Conservation (phyloP, 2,888 invertebrate genomes). For the Napeogenes inachia region DNA sequence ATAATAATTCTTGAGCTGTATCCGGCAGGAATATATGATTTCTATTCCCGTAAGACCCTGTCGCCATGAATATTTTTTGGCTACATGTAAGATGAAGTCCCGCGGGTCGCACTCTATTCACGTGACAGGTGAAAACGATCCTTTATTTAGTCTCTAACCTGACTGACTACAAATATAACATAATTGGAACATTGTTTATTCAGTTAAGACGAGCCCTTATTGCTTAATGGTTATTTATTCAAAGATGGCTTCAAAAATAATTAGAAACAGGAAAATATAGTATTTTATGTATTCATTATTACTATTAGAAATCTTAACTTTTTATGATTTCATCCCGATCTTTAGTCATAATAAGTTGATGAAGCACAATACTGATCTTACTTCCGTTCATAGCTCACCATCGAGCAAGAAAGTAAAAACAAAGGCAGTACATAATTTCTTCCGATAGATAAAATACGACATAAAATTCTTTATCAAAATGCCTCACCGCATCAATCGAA, state of each 20-base stretch:
- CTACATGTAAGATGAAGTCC: neutral
- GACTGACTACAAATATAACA: too few species aligned
- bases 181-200: too few species aligned
- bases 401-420: neutral
- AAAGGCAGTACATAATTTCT: constrained; percentile 5
- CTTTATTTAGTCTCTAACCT: too few species aligned
- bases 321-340: too few species aligned
- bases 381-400: neutral
- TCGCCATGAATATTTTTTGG: neutral
- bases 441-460: constrained; percentile 12
- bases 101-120: neutral
- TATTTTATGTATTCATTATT: too few species aligned
- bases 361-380: too few species aligned
- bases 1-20: neutral
- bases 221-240: too few species aligned
- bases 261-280: too few species aligned
- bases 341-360: too few species aligned
- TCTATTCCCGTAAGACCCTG: neutral
- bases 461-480: constrained; percentile 22
- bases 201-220: too few species aligned
- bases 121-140: neutral
- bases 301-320: too few species aligned
- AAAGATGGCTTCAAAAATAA: too few species aligned
- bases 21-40: constrained; percentile 1
- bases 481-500: constrained; percentile 29